Evolutionary conservation across 2,113 vertebrate species (phyloP).

Genomic region (Pterocles orientalis): DNA sequence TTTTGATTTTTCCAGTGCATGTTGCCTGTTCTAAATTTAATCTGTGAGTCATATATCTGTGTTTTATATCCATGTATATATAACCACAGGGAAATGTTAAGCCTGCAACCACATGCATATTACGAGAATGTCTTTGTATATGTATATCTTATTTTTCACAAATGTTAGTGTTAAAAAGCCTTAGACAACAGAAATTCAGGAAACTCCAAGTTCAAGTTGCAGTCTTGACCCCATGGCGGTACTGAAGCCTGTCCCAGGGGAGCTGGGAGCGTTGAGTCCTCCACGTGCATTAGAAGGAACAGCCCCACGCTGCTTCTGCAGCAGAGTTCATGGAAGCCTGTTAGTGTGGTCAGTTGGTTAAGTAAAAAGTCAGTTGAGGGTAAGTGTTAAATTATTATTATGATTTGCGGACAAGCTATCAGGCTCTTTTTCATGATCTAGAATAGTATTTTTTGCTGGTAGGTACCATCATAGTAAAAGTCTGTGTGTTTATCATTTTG

Average conservation of each 20-base stretch:
- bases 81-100: background rate
- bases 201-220: background rate
- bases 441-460: background rate
- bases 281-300: background rate
- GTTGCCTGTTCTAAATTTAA: background rate
- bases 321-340: background rate
- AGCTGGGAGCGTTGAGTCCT: background rate
- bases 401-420: background rate
- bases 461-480: background rate
- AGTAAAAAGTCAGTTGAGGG: background rate
- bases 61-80: background rate
- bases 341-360: background rate
- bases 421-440: background rate
- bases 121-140: background rate
- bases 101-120: background rate
- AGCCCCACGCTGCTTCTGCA: background rate
- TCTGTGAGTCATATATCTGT: background rate
- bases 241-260: background rate
- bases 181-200: background rate
- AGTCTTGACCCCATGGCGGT: background rate
- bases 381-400: background rate
- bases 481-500: background rate
- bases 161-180: background rate
- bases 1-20: background rate
- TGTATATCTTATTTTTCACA: background rate